Percentiles rank a stretch among this genome's conserved stretches.
Evolutionary conservation across 2,113 vertebrate species (phyloP).

Genomic region (Tringa solitaria): DNA sequence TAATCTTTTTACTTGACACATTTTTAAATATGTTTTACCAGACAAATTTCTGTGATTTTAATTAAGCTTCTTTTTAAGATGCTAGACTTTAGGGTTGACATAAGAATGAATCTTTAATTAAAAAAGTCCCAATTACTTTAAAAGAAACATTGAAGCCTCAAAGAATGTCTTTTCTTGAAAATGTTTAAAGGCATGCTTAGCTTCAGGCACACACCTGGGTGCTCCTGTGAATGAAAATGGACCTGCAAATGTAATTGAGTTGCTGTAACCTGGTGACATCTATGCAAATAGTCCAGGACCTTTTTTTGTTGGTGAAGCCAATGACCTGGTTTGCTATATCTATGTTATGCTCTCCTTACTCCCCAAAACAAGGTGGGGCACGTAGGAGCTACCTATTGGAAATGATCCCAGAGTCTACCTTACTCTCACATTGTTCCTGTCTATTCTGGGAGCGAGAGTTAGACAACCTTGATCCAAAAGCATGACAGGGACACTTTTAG

Average conservation of each 20-base stretch:
- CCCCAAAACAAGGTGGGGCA: not conserved
- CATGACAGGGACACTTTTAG: not conserved
- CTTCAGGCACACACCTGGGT: not conserved
- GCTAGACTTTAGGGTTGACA: not conserved
- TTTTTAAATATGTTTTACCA: not conserved
- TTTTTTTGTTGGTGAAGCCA: not conserved
- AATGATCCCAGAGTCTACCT: not conserved
- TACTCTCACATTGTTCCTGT: not conserved
- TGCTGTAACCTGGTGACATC: not conserved
- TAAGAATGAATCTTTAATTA: not conserved
- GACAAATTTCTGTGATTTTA: not conserved
- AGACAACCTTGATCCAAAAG: not conserved
- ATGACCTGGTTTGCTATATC: not conserved
- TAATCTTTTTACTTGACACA: not conserved
- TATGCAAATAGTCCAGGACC: not conserved
- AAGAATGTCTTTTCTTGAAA: not conserved
- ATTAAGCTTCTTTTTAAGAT: not conserved
- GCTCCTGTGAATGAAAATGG: not conserved
- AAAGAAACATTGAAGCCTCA: not conserved
- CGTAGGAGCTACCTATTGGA: not conserved
- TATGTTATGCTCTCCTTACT: not conserved
- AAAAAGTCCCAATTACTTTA: not conserved
- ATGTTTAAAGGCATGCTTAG: not conserved
- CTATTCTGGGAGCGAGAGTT: not conserved
- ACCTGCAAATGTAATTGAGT: not conserved